Evolutionary conservation across 2,113 vertebrate genomes (phyloP), one percentile per base, ranked within the genome.

Genomic region (Phocoena sinus): DNA sequence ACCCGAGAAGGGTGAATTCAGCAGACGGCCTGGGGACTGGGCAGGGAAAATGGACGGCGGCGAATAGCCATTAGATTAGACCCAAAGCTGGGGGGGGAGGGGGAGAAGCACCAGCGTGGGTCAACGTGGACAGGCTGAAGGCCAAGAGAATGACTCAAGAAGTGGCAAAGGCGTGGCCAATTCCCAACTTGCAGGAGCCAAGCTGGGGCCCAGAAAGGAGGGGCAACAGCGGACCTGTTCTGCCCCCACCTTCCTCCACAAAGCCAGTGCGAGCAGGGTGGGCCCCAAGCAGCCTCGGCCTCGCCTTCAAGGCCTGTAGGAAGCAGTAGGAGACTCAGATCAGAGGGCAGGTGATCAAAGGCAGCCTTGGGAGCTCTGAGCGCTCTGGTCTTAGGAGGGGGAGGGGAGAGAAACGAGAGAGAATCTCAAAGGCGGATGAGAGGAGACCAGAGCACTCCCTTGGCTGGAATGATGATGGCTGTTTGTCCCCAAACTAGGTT

Each of bases 261-360:
- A 89, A 95, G 80, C 68, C 73, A 44, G n/a, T 3, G 11, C 4
- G 13, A 96, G 91, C 77, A 63, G 62, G 86, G 47, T 67, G 38
- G 88, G 88, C 94, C 77, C 73, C 60, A 60, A 28, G 84, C 23
- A 7, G 92, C 93, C 56, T 44, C n/a, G 67, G 96, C 81, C 77
- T 93, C 90, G 58, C 97, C 97, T 97, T 97, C 97, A 97, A 98
- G 96, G 97, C 91, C 97, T 95, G 93, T 95, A 91, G 89, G 63
- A 97, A 97, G 91, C 97, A 93, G 93, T 92, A 87, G 96, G 97
- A 92, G 93, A 95, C 77, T 88, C 83, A 76, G 97, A 98, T 98
- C 97, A 97, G 96, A 98, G 84, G 86, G 92, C 68, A 70, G 70
- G 83, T 3, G 74, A 98, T 98, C 98, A 97, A 97, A 98, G 80